A percentile compares a stretch with the other conserved stretches of the same genome.
phyloP scores from a whole-genome alignment of 2,888 invertebrate genomes.

The Lithophane semibrunnea region DNA sequence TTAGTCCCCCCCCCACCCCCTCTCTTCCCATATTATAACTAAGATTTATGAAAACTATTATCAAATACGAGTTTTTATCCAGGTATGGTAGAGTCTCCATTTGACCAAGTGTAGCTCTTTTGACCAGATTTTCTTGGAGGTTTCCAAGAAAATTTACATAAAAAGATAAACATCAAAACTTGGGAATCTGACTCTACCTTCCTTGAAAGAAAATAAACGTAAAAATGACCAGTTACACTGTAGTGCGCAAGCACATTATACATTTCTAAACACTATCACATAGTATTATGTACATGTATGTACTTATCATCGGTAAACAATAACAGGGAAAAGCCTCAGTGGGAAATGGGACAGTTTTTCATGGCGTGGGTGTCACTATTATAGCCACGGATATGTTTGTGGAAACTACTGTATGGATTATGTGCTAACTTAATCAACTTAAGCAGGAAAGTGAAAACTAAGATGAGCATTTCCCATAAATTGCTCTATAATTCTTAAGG shows the following conservation, averaged over 20 bases:
- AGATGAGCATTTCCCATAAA: too few relatives aligned
- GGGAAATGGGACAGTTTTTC: slow-evolving; percentile 85
- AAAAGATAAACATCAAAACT: not conserved
- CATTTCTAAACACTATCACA: slow-evolving; percentile 58
- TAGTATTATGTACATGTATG: slow-evolving; percentile 59
- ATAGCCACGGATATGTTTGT: slow-evolving; percentile 51
- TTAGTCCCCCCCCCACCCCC: not conserved
- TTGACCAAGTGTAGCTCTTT: not conserved
- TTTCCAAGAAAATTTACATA: not conserved
- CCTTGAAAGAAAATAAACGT: slow-evolving; percentile 30
- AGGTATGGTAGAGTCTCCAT: not conserved
- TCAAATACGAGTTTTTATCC: too few relatives aligned
- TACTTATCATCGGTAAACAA: slow-evolving; percentile 72
- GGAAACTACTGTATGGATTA: slow-evolving; percentile 50
- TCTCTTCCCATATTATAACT: too few relatives aligned
- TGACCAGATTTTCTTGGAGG: too few relatives aligned
- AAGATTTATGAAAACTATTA: too few relatives aligned
- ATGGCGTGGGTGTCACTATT: slow-evolving; percentile 53
- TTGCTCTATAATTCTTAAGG: too few relatives aligned
- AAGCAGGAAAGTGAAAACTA: slow-evolving; percentile 28
- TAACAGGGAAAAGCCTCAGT: slow-evolving; percentile 83
- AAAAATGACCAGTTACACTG: slow-evolving; percentile 46
- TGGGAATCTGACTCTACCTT: not conserved
- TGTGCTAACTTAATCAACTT: slow-evolving; percentile 18
- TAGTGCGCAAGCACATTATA: slow-evolving; percentile 49